Base-by-base conservation (phyloP, 2,797 vertebrate species). In the Anomalospiza imberbis region DNA sequence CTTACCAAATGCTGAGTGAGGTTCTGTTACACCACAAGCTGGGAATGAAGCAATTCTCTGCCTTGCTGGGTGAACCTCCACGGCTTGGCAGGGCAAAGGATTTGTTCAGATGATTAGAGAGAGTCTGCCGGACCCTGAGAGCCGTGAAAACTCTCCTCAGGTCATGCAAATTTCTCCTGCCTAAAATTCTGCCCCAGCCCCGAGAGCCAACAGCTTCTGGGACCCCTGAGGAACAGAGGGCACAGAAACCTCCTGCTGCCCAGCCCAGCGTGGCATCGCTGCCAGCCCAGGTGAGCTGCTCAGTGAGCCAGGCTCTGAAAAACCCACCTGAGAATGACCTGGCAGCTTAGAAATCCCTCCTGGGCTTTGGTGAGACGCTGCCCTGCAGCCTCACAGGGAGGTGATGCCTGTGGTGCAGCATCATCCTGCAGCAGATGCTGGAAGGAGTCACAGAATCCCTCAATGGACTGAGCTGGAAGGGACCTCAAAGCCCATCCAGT, bases 1-100 rank as follows among this genome's bases (percentile, higher is more conserved):
- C 72, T 48, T 15, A 4, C 2, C 42, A 4, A 45, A n/a, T 1
- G 8, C 19, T 2, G 21, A 54, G 12, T 0, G 6, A 42, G 6
- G 2, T 22, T 7, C 10, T 12, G 3, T n/a, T 8, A 28, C 13
- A 12, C 45, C 70, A 18, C 29, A 13, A 6, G 24, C 0, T 22
- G 1, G 2, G 42, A 8, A 13, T 44, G 12, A 17, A 47, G 79
- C 65, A 17, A 77, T 22, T 25, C 51, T 48, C 47, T 20, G 15
- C 6, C 9, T 10, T 2, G 2, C 47, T 4, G 65, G 26, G 48
- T 31, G 47, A 70, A 8, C 57, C 17, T 31, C 70, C 19, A 1
- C 0, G 2, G 71, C 45, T 16, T 21, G 73, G 34, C 71, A 67
- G 71, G 7, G 36, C 34, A 9, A 20, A 44, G 0, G 4, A 34